Evolutionary conservation across 2,888 invertebrate species (phyloP), one percentile per base, ranked within the genome.

Genomic region (Bedellia somnulentella): DNA sequence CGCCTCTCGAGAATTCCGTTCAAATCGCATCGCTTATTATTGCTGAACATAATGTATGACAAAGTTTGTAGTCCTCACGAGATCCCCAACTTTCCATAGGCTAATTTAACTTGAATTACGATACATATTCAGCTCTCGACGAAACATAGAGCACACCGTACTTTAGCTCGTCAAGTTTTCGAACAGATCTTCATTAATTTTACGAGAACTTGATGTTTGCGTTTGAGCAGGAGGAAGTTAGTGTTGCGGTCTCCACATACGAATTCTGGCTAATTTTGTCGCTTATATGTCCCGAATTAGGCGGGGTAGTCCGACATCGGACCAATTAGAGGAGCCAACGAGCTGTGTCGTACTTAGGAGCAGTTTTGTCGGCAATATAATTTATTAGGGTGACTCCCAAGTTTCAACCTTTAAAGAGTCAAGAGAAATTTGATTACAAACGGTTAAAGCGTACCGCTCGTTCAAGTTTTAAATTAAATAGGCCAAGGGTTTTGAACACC

Each of bases 361-460:
- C 70, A 70, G 73, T 73, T 71, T 71, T 71, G 70, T 62, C 62
- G 64, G 66, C 71, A 71, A 71, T 70, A 71, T 73, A 73, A 73
- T 73, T 73, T 73, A 73, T 73, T 67, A 70, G 68, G 66, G 66
- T 52, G 52, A 64, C 68, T 63, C 66, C 59, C 67, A 71, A 66
- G 62, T 56, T 64, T 58, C 55, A 71, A 70, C 71, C 71, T 70
- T 71, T 71, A 67, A 71, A 70, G 71, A 68, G 63, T 73, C 55
- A 56, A 70, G 60, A 61, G 58, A 70, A 73, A 73, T 73, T 73
- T 71, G 68, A 73, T 73, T 73, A 71, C 62, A 60, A 51, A 53
- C 59, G 57, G 58, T 70, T 61, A 59, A 61, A 60, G 57, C 57
- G 66, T 61, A 63, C 62, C 61, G 64, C 62, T 60, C 66, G 57